Evolutionary conservation across 2,797 vertebrate genomes (phyloP).

Genomic region (Labroides dimidiatus): DNA sequence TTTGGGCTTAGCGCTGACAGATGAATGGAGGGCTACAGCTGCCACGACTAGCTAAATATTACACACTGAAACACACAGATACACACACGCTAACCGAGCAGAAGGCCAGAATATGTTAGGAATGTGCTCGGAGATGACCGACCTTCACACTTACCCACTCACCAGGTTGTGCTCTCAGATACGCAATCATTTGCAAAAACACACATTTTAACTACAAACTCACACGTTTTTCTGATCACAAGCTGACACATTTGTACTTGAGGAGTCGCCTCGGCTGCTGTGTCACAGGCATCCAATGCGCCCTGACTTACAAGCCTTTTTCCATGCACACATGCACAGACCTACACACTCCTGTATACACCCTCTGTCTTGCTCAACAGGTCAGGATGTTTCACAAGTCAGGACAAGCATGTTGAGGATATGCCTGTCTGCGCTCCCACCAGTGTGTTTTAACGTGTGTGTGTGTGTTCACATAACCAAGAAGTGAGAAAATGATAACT

Average conservation of each 20-base stretch:
- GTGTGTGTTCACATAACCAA: constrained; percentile 18
- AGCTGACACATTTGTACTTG: constrained; percentile 40
- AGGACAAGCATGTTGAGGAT: constrained; percentile 55
- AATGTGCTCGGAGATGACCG: constrained; percentile 61
- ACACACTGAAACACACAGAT: constrained; percentile 50
- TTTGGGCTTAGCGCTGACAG: constrained; percentile 30
- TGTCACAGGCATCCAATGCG: constrained; percentile 23
- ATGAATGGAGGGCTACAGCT: constrained; percentile 61
- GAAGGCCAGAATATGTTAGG: constrained; percentile 67
- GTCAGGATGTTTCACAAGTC: constrained; percentile 78
- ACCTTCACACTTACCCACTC: constrained; percentile 59
- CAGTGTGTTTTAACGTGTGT: constrained; percentile 10
- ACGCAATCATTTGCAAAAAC: constrained; percentile 33
- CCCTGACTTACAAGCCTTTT: constrained; percentile 17
- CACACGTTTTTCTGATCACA: constrained; percentile 34
- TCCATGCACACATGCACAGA: constrained; percentile 1
- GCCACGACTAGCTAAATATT: constrained; percentile 59
- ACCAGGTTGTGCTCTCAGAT: constrained; percentile 10
- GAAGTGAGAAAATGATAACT: constrained; percentile 50
- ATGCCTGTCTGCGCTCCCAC: constrained; percentile 22
- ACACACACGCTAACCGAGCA: constrained; percentile 54
- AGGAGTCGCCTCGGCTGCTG: constrained; percentile 25
- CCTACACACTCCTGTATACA: constrained; percentile 25
- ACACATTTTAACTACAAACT: not conserved
- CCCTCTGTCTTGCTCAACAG: constrained; percentile 70